Evolutionary conservation across 2,888 invertebrate genomes (phyloP), one percentile per base, ranked within the genome.

Genomic region (Chrysotoxum bicinctum): DNA sequence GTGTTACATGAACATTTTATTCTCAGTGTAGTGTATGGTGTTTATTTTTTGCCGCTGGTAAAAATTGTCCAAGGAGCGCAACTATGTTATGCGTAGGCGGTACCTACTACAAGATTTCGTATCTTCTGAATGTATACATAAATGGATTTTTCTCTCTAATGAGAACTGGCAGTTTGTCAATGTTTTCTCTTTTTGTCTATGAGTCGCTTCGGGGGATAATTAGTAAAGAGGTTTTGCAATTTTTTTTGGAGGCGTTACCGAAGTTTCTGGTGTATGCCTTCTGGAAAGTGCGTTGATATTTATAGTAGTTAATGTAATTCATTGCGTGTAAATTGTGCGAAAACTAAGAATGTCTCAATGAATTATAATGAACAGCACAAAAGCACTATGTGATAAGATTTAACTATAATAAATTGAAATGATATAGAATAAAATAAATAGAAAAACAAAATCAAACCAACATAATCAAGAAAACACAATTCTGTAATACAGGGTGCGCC

Each of bases 251-350:
- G 84, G 84, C 84, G 84, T 80, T 60, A 45, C 80, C 50, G 58
- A 54, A 45, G 64, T 76, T 72, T 66, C 70, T 74, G 62, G 72
- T 76, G 80, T 48, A 72, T 68, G 72, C 70, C 76, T 68, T 48
- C 66, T 68, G 84, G 84, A 85, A 85, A 85, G 75, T 85, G 80
- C 80, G 84, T 85, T n/a, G n/a, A n/a, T n/a, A n/a, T n/a, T n/a
- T n/a, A 68, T 14, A n/a, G 37, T 14, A 45, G 19, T 64, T 43
- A 52, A 43, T 52, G 40, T 62, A 72, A 85, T 85, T 85, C 75
- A 85, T 85, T 69, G 79, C 37, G 14, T 54, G 58, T 56, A 64
- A 79, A 64, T 78, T 66, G 56, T 35, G 74, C 50, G 50, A 35
- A 69, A 58, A 8, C 54, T 78, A 7, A 16, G 43, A 60, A 19